These are phyloP conservation scores for Chesias legatella DNA, from an alignment of 2,888 invertebrate genomes.

Conservation along the genomic window DNA sequence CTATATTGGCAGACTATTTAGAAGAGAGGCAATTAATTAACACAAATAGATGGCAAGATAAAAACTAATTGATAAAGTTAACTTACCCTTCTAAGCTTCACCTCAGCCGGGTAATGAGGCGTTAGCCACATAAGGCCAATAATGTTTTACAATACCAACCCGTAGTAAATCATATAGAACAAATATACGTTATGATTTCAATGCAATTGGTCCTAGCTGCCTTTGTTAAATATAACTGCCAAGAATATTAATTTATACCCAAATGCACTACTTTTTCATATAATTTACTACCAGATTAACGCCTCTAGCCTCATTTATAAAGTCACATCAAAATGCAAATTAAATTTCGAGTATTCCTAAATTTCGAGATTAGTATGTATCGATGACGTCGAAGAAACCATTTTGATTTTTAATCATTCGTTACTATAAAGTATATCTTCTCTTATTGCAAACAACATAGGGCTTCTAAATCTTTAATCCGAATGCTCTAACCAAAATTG, in stretches of 20 bases:
- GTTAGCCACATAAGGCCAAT: background rate
- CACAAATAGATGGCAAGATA: background rate
- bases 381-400: conserved; percentile 40
- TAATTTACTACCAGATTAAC: conserved; percentile 4
- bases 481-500: too few relatives aligned
- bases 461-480: too few relatives aligned
- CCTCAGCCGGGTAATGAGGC: background rate
- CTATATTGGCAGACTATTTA: too few relatives aligned
- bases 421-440: conserved; percentile 28
- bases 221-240: conserved; percentile 1
- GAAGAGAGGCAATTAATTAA: background rate
- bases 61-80: background rate
- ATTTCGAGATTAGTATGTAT: conserved; percentile 29
- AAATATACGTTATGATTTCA: conserved; percentile 17
- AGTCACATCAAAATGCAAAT: conserved; percentile 33
- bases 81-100: background rate
- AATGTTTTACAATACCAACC: too few relatives aligned
- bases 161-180: background rate
- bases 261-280: background rate
- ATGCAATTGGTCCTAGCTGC: conserved; percentile 10
- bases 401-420: conserved; percentile 24
- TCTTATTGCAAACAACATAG: conserved; percentile 25
- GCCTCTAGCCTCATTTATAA: conserved; percentile 25
- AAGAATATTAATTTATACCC: conserved; percentile 5
- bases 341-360: conserved; percentile 36